phyloP scores from a whole-genome alignment of 2,888 invertebrate genomes.

The Argyresthia albistria region DNA sequence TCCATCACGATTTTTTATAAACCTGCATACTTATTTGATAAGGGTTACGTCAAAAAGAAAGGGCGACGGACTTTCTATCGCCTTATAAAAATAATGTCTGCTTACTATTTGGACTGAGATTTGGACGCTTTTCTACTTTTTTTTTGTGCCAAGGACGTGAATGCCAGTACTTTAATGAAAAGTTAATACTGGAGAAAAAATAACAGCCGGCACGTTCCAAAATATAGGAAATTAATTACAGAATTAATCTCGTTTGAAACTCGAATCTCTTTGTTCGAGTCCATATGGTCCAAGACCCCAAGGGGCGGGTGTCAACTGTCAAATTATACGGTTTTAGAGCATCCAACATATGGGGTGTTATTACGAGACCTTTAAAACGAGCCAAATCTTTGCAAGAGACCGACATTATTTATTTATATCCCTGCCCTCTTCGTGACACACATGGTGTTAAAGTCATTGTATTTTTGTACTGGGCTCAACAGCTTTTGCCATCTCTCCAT shows the following conservation, averaged over 20 bases:
- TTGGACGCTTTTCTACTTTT: too few relatives aligned
- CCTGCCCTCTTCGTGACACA: conserved; percentile 28
- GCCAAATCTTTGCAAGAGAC: conserved; percentile 1
- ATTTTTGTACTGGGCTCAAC: conserved; percentile 1
- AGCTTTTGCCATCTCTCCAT: background rate
- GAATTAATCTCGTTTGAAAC: too few relatives aligned
- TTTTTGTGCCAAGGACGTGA: too few relatives aligned
- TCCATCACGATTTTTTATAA: background rate
- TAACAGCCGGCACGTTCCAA: too few relatives aligned
- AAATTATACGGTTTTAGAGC: conserved; percentile 1
- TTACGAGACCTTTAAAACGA: background rate
- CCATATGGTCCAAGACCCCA: conserved; percentile 1
- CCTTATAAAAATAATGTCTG: too few relatives aligned
- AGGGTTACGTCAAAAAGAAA: background rate
- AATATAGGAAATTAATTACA: too few relatives aligned
- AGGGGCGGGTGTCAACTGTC: conserved; percentile 2
- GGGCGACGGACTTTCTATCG: too few relatives aligned
- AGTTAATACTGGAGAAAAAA: too few relatives aligned
- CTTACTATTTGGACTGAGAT: too few relatives aligned
- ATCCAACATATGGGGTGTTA: conserved; percentile 24
- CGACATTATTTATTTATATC: conserved; percentile 21
- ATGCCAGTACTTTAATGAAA: too few relatives aligned
- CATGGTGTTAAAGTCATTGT: conserved; percentile 23
- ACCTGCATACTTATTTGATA: background rate
- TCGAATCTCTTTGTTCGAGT: too few relatives aligned